Evolutionary conservation across 1,140 invertebrate species (phyloP), one percentile per base, ranked within the genome.

Genomic region (Rhyzopertha dominica): DNA sequence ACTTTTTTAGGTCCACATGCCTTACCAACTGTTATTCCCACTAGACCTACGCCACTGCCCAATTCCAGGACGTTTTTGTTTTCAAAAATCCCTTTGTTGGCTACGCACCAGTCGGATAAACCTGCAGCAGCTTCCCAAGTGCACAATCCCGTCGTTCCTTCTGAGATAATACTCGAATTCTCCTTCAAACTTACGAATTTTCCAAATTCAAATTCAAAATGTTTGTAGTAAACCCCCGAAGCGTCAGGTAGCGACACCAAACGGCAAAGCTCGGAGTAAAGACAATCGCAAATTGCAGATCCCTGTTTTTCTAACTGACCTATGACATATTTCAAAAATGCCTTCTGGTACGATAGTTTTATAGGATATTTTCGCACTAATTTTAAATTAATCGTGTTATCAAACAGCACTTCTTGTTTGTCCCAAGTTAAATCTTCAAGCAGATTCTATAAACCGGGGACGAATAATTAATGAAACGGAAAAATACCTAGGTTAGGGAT

Each of bases 1-100:
- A 74, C 73, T 36, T 60, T 45, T 42, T 61, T 64, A 4, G 73
- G 70, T 9, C 48, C 45, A 48, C 73, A 74, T 26, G 53, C 56
- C 25, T 63, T 54, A 23, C 68, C 56, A 31, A 71, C 47, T 4
- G 62, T 58, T 5, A 77, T 47, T 25, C 74, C 74, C 18, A 70
- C 65, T 34, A 76, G 58, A 31, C 75, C 75, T 31, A 73, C 61
- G 34, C 75, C 75, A 19, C 71, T 73, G 29, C 75, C 75, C 35
- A 77, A 61, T 62, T 77, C 75, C 5, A 77, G 37, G 7, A 77
- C 43, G 36, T 43, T 54, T 63, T 71, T 74, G n/a, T 51, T 48
- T 17, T 54, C 19, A 0, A 76, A 51, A 23, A 46, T 22, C 13
- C 53, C 24, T 49, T 55, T 63, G 48, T 76, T 68, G 37, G 44